Percentiles rank a stretch among this genome's conserved stretches.
phyloP scores from a whole-genome alignment of 2,888 invertebrate genomes.

The Ectropis crepuscularia region DNA sequence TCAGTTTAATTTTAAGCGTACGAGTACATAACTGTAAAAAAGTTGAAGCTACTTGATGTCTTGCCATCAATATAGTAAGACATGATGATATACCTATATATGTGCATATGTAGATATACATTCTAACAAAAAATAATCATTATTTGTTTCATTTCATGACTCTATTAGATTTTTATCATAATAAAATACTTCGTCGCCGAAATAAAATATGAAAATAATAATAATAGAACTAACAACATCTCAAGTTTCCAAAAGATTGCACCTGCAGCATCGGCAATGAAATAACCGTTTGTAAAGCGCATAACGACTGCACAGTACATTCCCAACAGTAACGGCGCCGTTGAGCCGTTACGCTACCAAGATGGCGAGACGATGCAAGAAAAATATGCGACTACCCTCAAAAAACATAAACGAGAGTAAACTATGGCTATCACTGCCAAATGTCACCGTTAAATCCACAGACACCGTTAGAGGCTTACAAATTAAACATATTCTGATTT shows the following conservation, averaged over 20 bases:
- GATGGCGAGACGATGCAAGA: slow-evolving; percentile 63
- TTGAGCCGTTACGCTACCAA: slow-evolving; percentile 55
- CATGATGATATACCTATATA: too few species aligned
- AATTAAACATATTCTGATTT: not conserved
- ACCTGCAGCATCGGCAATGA: not conserved
- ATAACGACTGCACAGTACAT: slow-evolving; percentile 13
- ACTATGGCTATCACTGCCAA: not conserved
- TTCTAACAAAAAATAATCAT: too few species aligned
- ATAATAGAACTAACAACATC: not conserved
- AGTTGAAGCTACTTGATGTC: too few species aligned
- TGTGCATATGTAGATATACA: too few species aligned
- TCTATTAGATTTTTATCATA: too few species aligned
- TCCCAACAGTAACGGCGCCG: slow-evolving; percentile 28
- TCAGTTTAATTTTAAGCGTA: too few species aligned
- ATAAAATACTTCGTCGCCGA: too few species aligned
- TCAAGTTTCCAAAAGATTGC: not conserved
- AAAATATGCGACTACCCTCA: slow-evolving; percentile 34
- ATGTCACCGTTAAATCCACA: not conserved
- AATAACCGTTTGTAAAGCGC: slow-evolving; percentile 3
- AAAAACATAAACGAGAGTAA: slow-evolving; percentile 5
- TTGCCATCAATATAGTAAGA: too few species aligned
- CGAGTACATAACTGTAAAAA: too few species aligned
- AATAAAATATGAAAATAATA: too few species aligned
- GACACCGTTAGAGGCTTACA: not conserved
- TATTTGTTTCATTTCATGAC: too few species aligned